phyloP scores from a whole-genome alignment of 2,888 invertebrate species.

The Apeira syringaria region DNA sequence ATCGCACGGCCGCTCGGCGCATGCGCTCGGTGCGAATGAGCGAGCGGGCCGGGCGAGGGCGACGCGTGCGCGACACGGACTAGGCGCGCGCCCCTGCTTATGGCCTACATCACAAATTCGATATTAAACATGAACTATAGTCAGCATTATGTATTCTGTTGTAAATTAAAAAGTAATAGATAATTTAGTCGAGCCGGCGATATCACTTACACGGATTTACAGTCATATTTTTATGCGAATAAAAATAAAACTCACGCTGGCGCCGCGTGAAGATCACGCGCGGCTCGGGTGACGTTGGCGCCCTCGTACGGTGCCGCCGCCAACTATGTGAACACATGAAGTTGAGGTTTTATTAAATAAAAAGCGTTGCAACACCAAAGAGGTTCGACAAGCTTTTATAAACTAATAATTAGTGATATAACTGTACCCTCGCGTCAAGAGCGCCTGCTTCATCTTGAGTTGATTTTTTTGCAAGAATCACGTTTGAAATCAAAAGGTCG shows the following conservation, averaged over 20 bases:
- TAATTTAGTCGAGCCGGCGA: constrained; percentile 56
- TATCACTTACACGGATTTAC: constrained; percentile 50
- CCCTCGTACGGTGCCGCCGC: constrained; percentile 43
- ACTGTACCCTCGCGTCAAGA: constrained; percentile 1
- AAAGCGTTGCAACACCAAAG: constrained; percentile 25
- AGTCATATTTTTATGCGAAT: constrained; percentile 41
- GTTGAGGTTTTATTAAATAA: constrained; percentile 35
- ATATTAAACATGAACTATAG: constrained; percentile 52
- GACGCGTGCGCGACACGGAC: constrained; percentile 39
- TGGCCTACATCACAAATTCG: constrained; percentile 59
- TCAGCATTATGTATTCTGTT: constrained; percentile 56
- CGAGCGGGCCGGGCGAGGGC: constrained; percentile 40
- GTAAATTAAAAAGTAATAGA: constrained; percentile 46
- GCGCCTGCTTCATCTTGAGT: background rate
- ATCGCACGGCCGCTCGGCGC: constrained; percentile 62
- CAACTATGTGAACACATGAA: constrained; percentile 34
- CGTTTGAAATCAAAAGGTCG: background rate
- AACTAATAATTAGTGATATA: background rate
- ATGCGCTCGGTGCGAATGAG: constrained; percentile 64
- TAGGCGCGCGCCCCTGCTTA: constrained; percentile 38
- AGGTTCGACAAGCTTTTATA: constrained; percentile 17
- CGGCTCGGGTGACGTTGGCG: constrained; percentile 54
- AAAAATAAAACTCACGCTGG: constrained; percentile 62
- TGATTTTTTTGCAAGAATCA: background rate
- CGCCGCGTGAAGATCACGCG: constrained; percentile 67